Evolutionary conservation across 1,140 invertebrate genomes (phyloP), one percentile per base, ranked within the genome.

Genomic region (Heliconius nattereri): DNA sequence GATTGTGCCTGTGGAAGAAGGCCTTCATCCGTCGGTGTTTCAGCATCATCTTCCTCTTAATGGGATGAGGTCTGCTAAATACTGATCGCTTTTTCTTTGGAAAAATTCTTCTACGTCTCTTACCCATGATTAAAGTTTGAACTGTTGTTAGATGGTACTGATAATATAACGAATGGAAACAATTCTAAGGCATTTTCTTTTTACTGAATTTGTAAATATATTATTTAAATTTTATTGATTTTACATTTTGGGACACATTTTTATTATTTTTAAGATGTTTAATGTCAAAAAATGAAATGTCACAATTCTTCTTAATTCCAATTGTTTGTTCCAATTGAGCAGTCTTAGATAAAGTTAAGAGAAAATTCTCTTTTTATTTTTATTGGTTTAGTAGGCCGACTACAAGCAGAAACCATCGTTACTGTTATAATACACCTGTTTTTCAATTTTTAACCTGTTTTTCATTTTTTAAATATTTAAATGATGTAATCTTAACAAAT

Each of bases 41-140:
- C 20, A 90, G 57, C 78, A 86, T 85, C 85, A 92, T 92, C 73
- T 91, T 91, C n/a, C 89, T 72, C 73, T 88, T 88, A 11, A 91
- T 91, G 0, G 89, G 90, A 82, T 91, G 87, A 8, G 90, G 89
- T 86, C 91, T 81, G 20, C 89, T 90, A 82, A 91, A 92, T 6
- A 92, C 84, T 3, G 90, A 91, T 52, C 83, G 54, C 76, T 92
- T 92, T 75, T 83, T 89, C 77, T 86, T 89, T 9, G 85, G 86
- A 32, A 92, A 91, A 16, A 89, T 86, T 83, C 84, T 85, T 77
- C 88, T 81, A 52, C 80, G 86, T 20, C 83, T 80, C 60, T 86
- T 90, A 19, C 85, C 89, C 89, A 90, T 92, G 26, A 0, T 6
- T 16, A 13, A n/a, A 60, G 9, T 60, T 60, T 29, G 23, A 13